A percentile compares a stretch with the other conserved stretches of the same genome.
Evolutionary conservation across 2,113 vertebrate species (phyloP).

Genomic region (Pterocles orientalis): DNA sequence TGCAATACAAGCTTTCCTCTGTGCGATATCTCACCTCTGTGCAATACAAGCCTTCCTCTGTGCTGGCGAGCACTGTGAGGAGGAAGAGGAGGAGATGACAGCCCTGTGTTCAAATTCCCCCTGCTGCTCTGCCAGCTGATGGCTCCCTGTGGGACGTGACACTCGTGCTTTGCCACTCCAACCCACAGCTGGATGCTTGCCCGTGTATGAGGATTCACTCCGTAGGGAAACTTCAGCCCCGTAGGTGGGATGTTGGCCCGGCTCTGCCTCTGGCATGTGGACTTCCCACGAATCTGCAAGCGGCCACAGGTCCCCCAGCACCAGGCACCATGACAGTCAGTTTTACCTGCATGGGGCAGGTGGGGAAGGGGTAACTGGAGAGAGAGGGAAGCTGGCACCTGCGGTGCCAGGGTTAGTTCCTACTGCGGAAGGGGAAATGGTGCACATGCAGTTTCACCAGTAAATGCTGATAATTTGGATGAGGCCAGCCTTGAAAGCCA

Average conservation of each 20-base stretch:
- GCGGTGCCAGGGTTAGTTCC: not conserved
- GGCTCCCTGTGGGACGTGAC: not conserved
- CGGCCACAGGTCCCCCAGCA: rapidly evolving
- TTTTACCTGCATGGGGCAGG: not conserved
- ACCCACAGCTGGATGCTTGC: not conserved
- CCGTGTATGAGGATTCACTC: not conserved
- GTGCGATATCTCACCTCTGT: conserved; percentile 13
- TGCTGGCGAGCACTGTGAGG: not conserved
- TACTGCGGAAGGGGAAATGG: not conserved
- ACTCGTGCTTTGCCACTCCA: not conserved
- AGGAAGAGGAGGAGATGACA: conserved; percentile 60
- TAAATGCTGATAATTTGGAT: not conserved
- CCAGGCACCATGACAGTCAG: not conserved
- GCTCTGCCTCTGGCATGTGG: not conserved
- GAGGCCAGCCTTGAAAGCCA: not conserved
- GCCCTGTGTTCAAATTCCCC: conserved; percentile 3
- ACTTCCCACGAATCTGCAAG: not conserved
- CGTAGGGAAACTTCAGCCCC: not conserved
- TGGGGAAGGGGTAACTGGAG: not conserved
- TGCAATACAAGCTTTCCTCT: conserved; percentile 48
- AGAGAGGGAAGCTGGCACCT: not conserved
- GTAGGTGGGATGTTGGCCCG: not conserved
- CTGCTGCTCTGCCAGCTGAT: conserved; percentile 41
- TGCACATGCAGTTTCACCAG: not conserved
- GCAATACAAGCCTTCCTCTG: conserved; percentile 45